Evolutionary conservation across 2,888 invertebrate species (phyloP).

Genomic region (Acleris holmiana): DNA sequence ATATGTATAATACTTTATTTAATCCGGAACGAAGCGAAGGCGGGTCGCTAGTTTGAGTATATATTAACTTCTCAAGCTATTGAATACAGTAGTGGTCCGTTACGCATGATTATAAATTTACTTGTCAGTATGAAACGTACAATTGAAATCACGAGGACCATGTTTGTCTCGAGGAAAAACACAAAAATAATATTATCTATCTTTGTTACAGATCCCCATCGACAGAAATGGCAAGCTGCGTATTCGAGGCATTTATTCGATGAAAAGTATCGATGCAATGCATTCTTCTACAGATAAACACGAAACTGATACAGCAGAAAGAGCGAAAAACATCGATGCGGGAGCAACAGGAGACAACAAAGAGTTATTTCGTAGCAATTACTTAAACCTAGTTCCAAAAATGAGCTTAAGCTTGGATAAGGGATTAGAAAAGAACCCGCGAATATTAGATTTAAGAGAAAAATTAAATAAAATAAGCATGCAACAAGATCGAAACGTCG

Average conservation of each 20-base stretch:
- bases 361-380: conserved; percentile 66
- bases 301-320: conserved; percentile 51
- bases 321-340: conserved; percentile 50
- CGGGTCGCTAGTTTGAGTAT: no score
- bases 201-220: conserved; percentile 74
- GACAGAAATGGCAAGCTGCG: conserved; percentile 76
- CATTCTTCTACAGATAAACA: conserved; percentile 57
- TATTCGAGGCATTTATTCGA: conserved; percentile 66
- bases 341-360: conserved; percentile 62
- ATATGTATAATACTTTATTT: no score
- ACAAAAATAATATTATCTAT: conserved; percentile 36
- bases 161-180: conserved; percentile 2
- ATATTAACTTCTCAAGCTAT: no score
- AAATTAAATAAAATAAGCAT: conserved; percentile 77
- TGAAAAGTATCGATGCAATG: conserved; percentile 61
- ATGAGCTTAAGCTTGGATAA: conserved; percentile 75
- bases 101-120: no score
- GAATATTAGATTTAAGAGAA: conserved; percentile 76
- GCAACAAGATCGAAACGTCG: conserved; percentile 72
- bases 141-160: not conserved
- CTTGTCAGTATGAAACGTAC: no score
- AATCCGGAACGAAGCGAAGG: no score
- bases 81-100: no score
- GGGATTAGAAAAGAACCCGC: conserved; percentile 69
- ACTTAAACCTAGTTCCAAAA: conserved; percentile 75